Evolutionary conservation across 2,113 vertebrate species (phyloP).

Genomic region (Emydocephalus ijimae): DNA sequence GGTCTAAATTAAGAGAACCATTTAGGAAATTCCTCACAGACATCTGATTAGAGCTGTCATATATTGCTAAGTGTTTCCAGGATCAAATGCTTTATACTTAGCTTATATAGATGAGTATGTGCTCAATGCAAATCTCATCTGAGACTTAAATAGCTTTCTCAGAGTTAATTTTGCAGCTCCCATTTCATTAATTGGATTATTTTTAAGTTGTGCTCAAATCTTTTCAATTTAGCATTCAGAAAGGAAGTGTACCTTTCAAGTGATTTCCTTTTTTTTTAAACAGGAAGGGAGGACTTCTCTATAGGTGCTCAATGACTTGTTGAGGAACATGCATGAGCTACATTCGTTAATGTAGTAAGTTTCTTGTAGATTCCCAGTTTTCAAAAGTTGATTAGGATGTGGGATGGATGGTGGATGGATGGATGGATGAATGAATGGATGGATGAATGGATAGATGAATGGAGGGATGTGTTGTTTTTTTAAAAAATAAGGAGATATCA

Average conservation of each 20-base stretch:
- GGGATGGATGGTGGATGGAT: background rate
- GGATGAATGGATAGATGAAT: background rate
- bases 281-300: background rate
- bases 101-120: slow-evolving; percentile 28
- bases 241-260: slow-evolving; percentile 35
- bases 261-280: background rate
- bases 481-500: background rate
- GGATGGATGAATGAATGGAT: background rate
- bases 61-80: slow-evolving; percentile 1
- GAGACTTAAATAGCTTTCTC: slow-evolving; percentile 24
- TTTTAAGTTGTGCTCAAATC: slow-evolving; percentile 16
- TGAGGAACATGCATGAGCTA: background rate
- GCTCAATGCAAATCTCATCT: background rate
- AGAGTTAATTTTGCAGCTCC: slow-evolving; percentile 13
- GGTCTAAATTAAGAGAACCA: slow-evolving; percentile 6
- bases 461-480: background rate
- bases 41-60: background rate
- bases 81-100: slow-evolving; percentile 20
- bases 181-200: background rate
- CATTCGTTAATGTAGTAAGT: background rate
- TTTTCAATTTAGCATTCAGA: slow-evolving; percentile 30
- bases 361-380: background rate
- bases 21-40: slow-evolving; percentile 20
- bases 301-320: background rate
- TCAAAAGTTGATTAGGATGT: background rate